These are phyloP conservation scores for Cyprinus carpio DNA, from an alignment of 2,113 vertebrate genomes.

Conservation along the genomic window DNA sequence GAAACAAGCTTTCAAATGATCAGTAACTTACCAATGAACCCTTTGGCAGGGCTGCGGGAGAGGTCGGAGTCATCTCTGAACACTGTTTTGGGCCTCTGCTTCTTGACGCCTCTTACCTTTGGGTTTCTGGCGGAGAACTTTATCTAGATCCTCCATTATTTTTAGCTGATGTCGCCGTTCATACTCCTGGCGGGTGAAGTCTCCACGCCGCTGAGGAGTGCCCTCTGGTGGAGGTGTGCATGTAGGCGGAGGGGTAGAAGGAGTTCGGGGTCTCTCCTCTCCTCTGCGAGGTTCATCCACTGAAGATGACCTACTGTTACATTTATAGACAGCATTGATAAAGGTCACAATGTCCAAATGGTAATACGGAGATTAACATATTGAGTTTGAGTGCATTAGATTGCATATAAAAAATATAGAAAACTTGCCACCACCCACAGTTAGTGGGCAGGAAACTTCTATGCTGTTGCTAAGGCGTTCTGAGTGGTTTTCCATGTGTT, in stretches of 20 bases:
- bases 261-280: slow-evolving; percentile 68
- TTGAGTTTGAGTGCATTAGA: background rate
- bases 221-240: slow-evolving; percentile 72
- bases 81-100: slow-evolving; percentile 83
- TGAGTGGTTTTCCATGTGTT: background rate
- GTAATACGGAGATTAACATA: background rate
- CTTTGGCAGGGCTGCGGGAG: slow-evolving; percentile 82
- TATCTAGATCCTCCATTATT: slow-evolving; percentile 90
- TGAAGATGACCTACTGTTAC: slow-evolving; percentile 63
- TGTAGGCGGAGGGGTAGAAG: slow-evolving; percentile 61
- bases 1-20: background rate
- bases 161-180: slow-evolving; percentile 86
- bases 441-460: background rate
- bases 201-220: slow-evolving; percentile 77
- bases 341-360: background rate
- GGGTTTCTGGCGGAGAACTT: slow-evolving; percentile 83
- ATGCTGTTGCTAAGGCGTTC: background rate
- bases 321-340: background rate
- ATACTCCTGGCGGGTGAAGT: slow-evolving; percentile 86
- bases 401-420: background rate
- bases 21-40: slow-evolving; percentile 78
- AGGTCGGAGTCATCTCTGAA: slow-evolving; percentile 88
- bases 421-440: background rate
- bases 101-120: slow-evolving; percentile 78
- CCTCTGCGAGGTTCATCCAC: slow-evolving; percentile 69